Evolutionary conservation across 2,888 invertebrate genomes (phyloP), one percentile per base, ranked within the genome.

Genomic region (Tenthredo scrophulariae): DNA sequence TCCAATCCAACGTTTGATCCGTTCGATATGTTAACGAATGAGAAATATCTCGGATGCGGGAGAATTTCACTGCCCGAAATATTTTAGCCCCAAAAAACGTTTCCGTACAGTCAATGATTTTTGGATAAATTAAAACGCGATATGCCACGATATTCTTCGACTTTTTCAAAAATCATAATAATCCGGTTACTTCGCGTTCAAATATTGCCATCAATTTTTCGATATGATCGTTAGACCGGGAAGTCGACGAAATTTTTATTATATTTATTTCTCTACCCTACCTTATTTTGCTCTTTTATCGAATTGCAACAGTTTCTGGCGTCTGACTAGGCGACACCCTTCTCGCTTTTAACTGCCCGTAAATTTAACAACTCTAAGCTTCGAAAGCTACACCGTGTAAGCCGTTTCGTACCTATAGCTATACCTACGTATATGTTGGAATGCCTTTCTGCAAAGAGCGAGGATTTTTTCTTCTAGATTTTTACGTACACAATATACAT

Each of bases 361-460:
- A 80, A 80, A 80, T 80, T 79, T 79, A 54, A 58, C 29, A 79
- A 79, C 79, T 80, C 80, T 80, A 50, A 77, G 77, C 77, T 50
- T 54, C 29, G 26, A 18, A 77, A 54, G 54, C 50, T 77, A 33
- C 22, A 33, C 4, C n/a, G 22, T 22, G 37, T 9, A 18, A 40
- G 50, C 22, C 62, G 62, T 80, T 62, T 13, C n/a, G 5, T n/a
- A n/a, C n/a, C n/a, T n/a, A n/a, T n/a, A n/a, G n/a, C n/a, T n/a
- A n/a, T 13, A 29, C 65, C 0, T 67, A 18, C 18, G 0, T 65
- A 65, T 13, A 2, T 65, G 4, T 4, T 13, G 13, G 22, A 43
- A 43, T 13, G 2, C 72, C 72, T 50, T 50, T 54, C 50, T 33
- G 67, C 7, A 0, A 3, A 46, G 46, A 22, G 29, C 26, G 18